A percentile compares a stretch with the other conserved stretches of the same genome.
Evolutionary conservation across 2,797 vertebrate species (phyloP).

Genomic region (Borostomias antarcticus): DNA sequence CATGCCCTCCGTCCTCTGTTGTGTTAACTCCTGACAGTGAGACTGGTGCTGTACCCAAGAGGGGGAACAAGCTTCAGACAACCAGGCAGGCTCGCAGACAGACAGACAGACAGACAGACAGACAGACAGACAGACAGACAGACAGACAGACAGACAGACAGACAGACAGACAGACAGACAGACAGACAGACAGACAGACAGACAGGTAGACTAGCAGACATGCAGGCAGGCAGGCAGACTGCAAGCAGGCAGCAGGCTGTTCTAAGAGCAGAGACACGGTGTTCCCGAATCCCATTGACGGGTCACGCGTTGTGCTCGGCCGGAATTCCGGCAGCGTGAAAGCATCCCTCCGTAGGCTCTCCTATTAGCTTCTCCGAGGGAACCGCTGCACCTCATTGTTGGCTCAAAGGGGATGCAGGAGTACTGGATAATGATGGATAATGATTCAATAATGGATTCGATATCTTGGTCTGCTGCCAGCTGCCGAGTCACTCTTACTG

Average conservation of each 20-base stretch:
- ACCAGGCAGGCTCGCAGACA: neutral
- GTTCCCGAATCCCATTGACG: slow-evolving; percentile 36
- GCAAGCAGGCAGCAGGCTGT: slow-evolving; percentile 18
- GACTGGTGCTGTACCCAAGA: neutral
- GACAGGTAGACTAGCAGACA: neutral
- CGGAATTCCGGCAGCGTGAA: slow-evolving; percentile 36
- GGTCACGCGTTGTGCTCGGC: slow-evolving; percentile 4
- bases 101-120: neutral
- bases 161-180: neutral
- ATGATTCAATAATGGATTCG: too few relatives aligned
- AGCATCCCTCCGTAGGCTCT: slow-evolving; percentile 18
- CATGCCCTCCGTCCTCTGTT: neutral
- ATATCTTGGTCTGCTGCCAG: too few relatives aligned
- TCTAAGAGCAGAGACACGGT: slow-evolving; percentile 23
- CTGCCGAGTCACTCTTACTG: too few relatives aligned
- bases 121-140: neutral
- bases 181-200: neutral
- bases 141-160: neutral
- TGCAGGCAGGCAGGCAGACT: neutral
- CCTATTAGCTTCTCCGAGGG: neutral
- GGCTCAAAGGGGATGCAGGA: neutral
- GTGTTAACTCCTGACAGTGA: neutral
- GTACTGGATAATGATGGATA: neutral
- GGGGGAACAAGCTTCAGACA: too few relatives aligned
- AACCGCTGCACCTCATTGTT: neutral